These are phyloP conservation scores for Borostomias antarcticus DNA, from an alignment of 2,797 vertebrate genomes.

Conservation along the genomic window DNA sequence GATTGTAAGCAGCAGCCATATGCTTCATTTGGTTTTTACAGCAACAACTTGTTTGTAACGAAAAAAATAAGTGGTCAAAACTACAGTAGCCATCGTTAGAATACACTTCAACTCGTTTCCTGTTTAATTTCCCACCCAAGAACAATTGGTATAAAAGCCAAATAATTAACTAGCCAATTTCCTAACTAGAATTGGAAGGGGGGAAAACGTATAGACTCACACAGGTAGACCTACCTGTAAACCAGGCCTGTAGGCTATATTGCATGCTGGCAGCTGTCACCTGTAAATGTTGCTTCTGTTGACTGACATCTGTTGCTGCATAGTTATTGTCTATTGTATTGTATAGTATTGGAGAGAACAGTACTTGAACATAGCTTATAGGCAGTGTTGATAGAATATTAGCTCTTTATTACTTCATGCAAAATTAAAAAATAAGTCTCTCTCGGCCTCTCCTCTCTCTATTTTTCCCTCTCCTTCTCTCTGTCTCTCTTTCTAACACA, in stretches of 20 bases:
- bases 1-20: background rate
- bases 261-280: background rate
- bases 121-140: background rate
- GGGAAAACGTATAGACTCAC: too few species aligned
- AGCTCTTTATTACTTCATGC: too few species aligned
- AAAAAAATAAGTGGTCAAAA: background rate
- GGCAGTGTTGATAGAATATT: background rate
- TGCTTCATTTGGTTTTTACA: background rate
- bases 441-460: too few species aligned
- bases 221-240: too few species aligned
- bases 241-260: too few species aligned
- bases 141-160: background rate
- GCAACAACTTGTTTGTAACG: background rate
- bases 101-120: background rate
- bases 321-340: background rate
- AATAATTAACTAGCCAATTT: too few species aligned
- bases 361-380: background rate
- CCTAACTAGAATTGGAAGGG: too few species aligned
- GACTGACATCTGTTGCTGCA: background rate
- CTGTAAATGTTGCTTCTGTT: background rate
- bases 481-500: too few species aligned
- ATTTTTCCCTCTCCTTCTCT: too few species aligned
- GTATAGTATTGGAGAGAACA: background rate
- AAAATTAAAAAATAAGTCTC: too few species aligned
- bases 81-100: background rate